Conservation (phyloP, 2,113 vertebrate species). For the Rhinogobius similis region DNA sequence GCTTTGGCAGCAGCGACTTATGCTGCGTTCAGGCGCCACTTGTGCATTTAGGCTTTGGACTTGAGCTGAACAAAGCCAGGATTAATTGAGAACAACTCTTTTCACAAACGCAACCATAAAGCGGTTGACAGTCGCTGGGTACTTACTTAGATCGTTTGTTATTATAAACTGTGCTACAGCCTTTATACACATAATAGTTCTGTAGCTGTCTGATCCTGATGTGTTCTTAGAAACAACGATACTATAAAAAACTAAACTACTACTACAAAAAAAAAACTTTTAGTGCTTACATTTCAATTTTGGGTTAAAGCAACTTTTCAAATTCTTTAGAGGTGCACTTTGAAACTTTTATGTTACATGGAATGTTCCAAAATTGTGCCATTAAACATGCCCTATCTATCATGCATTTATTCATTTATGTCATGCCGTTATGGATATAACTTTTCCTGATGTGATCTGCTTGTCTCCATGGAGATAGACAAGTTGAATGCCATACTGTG, state of each 20-base stretch:
- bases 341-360: too few relatives aligned
- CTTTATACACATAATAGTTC: too few relatives aligned
- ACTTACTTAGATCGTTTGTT: neutral
- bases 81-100: neutral
- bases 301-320: neutral
- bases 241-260: neutral
- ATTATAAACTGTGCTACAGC: neutral
- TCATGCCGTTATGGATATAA: too few relatives aligned
- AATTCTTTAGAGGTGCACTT: too few relatives aligned
- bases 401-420: too few relatives aligned
- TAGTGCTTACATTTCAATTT: too few relatives aligned
- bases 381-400: too few relatives aligned
- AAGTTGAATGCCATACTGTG: too few relatives aligned
- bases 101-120: neutral
- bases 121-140: neutral
- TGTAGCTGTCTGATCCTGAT: neutral
- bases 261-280: too few relatives aligned
- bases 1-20: neutral
- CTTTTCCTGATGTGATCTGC: too few relatives aligned
- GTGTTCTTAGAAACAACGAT: neutral
- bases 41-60: constrained; percentile 4
- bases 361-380: too few relatives aligned
- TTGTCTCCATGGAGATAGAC: too few relatives aligned
- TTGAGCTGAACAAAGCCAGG: neutral
- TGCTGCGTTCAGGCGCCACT: constrained; percentile 42